A percentile compares a stretch with the other conserved stretches of the same genome.
Evolutionary conservation across 2,888 invertebrate genomes (phyloP).

Genomic region (Drosophila differens): DNA sequence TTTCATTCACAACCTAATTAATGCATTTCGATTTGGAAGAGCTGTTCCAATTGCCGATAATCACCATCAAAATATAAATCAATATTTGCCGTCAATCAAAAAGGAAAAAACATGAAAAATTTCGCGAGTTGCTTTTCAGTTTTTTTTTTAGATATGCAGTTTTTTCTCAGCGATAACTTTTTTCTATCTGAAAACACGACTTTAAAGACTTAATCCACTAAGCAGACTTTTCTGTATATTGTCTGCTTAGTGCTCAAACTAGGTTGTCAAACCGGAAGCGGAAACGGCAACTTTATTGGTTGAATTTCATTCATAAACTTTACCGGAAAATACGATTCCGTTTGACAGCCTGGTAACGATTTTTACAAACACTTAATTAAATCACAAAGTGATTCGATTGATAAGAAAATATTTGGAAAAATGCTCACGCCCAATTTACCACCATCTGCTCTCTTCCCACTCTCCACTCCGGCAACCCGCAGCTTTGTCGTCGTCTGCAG

Average conservation of each 20-base stretch:
- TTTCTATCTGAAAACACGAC: background rate
- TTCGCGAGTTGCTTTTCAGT: background rate
- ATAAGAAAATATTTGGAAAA: background rate
- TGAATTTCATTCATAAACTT: background rate
- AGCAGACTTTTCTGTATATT: too few species aligned
- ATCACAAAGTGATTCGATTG: too few species aligned
- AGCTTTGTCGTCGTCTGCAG: slow-evolving; percentile 93
- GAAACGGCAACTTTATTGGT: background rate
- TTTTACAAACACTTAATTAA: background rate
- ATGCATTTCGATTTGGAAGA: too few species aligned
- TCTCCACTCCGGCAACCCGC: slow-evolving; percentile 1
- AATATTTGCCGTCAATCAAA: background rate
- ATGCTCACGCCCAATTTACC: background rate
- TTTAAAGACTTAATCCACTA: background rate
- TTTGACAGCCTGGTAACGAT: background rate
- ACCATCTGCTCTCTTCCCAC: too few species aligned
- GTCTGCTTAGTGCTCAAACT: too few species aligned
- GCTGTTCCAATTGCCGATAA: too few species aligned
- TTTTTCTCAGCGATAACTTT: background rate
- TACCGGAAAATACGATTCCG: background rate
- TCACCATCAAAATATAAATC: too few species aligned
- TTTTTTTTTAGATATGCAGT: background rate
- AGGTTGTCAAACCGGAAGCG: background rate
- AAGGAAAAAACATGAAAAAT: background rate
- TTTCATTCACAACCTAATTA: too few species aligned